A percentile compares a stretch with the other conserved stretches of the same genome.
These are phyloP conservation scores for Passer domesticus DNA, from an alignment of 2,113 vertebrate genomes.

Conservation along the genomic window DNA sequence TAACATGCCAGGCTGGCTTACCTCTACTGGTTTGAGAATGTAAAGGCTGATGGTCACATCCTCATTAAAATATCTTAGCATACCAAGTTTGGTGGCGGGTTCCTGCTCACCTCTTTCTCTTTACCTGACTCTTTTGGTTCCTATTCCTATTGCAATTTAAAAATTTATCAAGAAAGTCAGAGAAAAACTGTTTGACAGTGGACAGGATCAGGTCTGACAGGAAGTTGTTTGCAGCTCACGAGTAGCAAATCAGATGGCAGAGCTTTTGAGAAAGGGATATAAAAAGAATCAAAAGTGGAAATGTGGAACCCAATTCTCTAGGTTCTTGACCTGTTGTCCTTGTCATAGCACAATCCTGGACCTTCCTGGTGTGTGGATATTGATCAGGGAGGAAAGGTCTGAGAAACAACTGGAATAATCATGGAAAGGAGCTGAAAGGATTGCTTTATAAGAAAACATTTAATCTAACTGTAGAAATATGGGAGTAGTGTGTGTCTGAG, in stretches of 20 bases:
- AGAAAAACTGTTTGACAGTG: neutral
- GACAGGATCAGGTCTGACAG: neutral
- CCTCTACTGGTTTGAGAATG: neutral
- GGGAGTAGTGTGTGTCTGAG: neutral
- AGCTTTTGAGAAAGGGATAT: neutral
- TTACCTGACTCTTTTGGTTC: neutral
- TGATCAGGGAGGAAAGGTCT: neutral
- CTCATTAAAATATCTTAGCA: neutral
- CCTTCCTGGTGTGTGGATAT: neutral
- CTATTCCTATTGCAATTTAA: neutral
- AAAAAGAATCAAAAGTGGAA: neutral
- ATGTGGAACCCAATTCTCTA: neutral
- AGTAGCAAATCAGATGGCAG: neutral
- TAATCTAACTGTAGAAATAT: neutral
- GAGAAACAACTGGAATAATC: neutral
- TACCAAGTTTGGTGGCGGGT: neutral
- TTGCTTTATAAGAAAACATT: neutral
- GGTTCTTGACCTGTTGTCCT: neutral
- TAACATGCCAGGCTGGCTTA: neutral
- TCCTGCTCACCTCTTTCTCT: neutral
- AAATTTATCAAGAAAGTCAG: neutral
- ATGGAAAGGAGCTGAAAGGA: neutral
- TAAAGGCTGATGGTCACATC: conserved; percentile 21
- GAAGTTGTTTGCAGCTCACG: neutral
- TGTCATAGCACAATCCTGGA: neutral